Evolutionary conservation across 2,888 invertebrate genomes (phyloP).

Genomic region (Acheta domesticus): DNA sequence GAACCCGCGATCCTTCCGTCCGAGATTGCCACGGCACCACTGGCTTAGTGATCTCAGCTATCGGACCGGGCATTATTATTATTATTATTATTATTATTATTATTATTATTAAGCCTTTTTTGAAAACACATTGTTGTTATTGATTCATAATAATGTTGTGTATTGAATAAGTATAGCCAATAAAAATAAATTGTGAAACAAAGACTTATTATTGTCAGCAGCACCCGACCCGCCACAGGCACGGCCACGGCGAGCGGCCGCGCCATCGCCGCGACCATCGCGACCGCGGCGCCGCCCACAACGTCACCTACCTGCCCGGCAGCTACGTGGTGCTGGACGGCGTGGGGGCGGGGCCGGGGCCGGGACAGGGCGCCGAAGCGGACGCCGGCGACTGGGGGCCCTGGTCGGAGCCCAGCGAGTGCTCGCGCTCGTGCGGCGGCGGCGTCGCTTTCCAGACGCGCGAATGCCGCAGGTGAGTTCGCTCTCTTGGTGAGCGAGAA

Average conservation of each 20-base stretch:
- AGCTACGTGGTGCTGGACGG: slow-evolving; percentile 62
- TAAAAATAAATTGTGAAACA: too few species aligned
- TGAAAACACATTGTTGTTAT: too few species aligned
- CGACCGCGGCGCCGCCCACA: slow-evolving; percentile 22
- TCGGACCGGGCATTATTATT: too few species aligned
- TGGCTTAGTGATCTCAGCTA: too few species aligned
- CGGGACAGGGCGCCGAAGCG: slow-evolving; percentile 52
- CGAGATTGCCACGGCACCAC: too few species aligned
- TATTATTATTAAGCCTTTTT: too few species aligned
- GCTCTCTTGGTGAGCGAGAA: neutral
- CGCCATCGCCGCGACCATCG: neutral
- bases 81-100: too few species aligned
- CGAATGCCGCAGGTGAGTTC: slow-evolving; percentile 64
- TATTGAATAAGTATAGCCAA: too few species aligned
- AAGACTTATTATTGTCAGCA: neutral
- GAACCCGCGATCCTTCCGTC: too few species aligned
- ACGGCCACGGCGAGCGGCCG: neutral
- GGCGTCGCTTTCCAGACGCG: slow-evolving; percentile 85
- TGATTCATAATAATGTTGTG: too few species aligned
- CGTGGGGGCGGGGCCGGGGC: slow-evolving; percentile 59
- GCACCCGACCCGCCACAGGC: neutral
- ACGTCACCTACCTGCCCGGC: slow-evolving; percentile 58
- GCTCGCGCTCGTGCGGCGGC: slow-evolving; percentile 89
- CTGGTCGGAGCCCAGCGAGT: slow-evolving; percentile 79
- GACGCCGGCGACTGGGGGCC: slow-evolving; percentile 72